Evolutionary conservation across 2,888 invertebrate species (phyloP), one percentile per base, ranked within the genome.

Genomic region (Chydorus sphaericus): DNA sequence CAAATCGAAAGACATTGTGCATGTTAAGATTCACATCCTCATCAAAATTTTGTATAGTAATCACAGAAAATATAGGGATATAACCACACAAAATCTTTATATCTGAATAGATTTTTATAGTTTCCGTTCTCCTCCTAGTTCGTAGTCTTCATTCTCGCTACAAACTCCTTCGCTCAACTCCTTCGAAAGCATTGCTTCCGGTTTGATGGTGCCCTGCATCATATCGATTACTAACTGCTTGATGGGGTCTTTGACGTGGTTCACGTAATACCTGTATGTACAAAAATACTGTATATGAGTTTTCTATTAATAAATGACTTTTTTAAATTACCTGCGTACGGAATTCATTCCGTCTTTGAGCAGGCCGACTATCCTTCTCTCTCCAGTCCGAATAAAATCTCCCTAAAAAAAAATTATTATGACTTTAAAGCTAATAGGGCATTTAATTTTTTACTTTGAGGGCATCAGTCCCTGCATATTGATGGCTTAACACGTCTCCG

Each of bases 301-400:
- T 7, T 10, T n/a, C 20, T 39, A 10, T 6, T 7, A 39, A 10
- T 10, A 10, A 10, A 39, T n/a, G n/a, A n/a, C n/a, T n/a, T n/a
- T n/a, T n/a, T n/a, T n/a, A 97, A 85, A 75, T 91, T 97, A 10
- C 96, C 97, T 0, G 75, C 90, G 97, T 10, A 96, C 97, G 1
- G 96, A 97, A 68, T 93, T 93, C 75, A 97, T 89, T 59, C 96
- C 94, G 71, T 97, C 97, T 73, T 93, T 94, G 88, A 99, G 90
- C 71, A 97, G 79, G n/a, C 98, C 98, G 3, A 91, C 83, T 62
- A 98, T 79, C 72, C 93, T 92, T 61, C 97, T 76, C 70, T 97
- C 94, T 10, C 98, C 97, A 0, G 94, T 96, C 65, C 98, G 77
- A 0, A 98, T 99, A 67, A 89, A 96, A 70, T 99, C 98, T 1